phyloP scores from a whole-genome alignment of 2,888 invertebrate genomes.

The Catocala sponsa region DNA sequence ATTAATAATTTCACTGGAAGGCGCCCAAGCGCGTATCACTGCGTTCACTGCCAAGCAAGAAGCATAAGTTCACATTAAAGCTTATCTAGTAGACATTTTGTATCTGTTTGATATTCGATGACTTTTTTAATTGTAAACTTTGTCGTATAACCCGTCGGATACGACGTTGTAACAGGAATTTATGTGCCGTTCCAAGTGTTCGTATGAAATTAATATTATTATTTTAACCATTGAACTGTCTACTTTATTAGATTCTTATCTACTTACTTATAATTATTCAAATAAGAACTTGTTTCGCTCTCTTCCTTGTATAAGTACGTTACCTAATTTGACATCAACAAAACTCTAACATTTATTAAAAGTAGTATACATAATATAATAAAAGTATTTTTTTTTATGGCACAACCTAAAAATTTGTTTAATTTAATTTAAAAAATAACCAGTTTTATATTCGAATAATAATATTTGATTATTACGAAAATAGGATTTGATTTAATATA shows the following conservation, averaged over 20 bases:
- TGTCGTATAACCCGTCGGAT: background rate
- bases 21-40: constrained; percentile 51
- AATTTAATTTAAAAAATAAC: too few species aligned
- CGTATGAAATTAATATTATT: background rate
- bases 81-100: constrained; percentile 20
- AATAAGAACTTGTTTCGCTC: background rate
- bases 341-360: too few species aligned
- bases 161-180: background rate
- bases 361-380: too few species aligned
- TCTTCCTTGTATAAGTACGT: too few species aligned
- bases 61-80: constrained; percentile 50
- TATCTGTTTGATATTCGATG: constrained; percentile 9
- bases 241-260: constrained; percentile 4
- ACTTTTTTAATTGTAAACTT: constrained; percentile 6
- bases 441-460: too few species aligned
- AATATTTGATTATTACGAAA: too few species aligned
- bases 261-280: background rate
- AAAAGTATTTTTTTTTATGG: too few species aligned
- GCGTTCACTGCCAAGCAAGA: constrained; percentile 49
- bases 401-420: too few species aligned
- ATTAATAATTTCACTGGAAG: constrained; percentile 64
- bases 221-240: background rate
- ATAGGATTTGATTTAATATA: background rate
- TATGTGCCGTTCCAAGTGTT: background rate
- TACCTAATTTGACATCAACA: too few species aligned